phyloP scores from a whole-genome alignment of 37 sponge, comb jelly and placozoan genomes.

The Ephydatia muelleri region DNA sequence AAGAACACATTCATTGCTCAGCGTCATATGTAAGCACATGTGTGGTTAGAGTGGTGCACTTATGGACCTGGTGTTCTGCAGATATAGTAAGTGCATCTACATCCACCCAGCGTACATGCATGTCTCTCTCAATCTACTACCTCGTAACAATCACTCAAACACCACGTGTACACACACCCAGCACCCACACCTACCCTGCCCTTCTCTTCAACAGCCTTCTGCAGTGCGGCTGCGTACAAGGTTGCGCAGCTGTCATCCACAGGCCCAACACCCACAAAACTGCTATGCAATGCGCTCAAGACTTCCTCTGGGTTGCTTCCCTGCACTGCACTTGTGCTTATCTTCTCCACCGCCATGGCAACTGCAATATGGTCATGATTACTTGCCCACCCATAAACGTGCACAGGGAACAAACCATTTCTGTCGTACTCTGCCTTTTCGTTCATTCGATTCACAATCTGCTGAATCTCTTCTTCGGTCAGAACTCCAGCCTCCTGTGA shows the following conservation, averaged over 20 bases:
- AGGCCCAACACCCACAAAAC: conserved; percentile 27
- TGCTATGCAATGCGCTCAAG: conserved; percentile 34
- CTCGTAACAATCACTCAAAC: neutral
- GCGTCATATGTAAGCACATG: no score
- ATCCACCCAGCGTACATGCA: no score
- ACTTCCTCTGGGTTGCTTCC: conserved; percentile 32
- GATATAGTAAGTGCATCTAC: no score
- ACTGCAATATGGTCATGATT: no score
- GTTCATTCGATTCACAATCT: conserved; percentile 53
- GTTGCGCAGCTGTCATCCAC: conserved; percentile 48
- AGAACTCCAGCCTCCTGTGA: conserved; percentile 9
- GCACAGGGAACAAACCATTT: conserved; percentile 50
- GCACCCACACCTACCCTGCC: conserved; percentile 23
- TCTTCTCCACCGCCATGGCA: conserved; percentile 9
- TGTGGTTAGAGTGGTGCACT: no score
- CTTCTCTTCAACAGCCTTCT: conserved; percentile 44
- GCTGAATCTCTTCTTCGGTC: conserved; percentile 74
- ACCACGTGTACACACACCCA: neutral
- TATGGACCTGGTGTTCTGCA: no score
- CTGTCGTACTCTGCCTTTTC: conserved; percentile 58
- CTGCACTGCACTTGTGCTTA: conserved; percentile 5
- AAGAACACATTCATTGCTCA: no score
- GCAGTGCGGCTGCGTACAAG: conserved; percentile 61
- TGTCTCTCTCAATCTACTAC: no score
- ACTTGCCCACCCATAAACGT: no score